Conservation (phyloP, 2,888 invertebrate species). For the Nebria brevicollis region DNA sequence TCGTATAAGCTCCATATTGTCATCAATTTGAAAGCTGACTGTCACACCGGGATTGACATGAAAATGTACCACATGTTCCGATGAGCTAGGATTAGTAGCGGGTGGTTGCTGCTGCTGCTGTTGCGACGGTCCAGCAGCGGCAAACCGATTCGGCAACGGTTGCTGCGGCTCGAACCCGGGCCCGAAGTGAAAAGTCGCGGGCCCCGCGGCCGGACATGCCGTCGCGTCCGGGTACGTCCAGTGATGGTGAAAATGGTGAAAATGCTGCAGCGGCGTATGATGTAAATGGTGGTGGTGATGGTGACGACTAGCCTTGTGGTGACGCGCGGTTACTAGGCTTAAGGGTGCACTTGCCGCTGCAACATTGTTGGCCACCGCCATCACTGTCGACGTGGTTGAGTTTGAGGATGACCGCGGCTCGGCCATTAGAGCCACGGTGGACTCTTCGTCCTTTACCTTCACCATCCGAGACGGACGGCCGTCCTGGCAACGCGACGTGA, state of each 20-base stretch:
- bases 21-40: slow-evolving; percentile 79
- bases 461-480: slow-evolving; percentile 57
- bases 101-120: slow-evolving; percentile 35
- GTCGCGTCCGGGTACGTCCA: slow-evolving; percentile 66
- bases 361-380: neutral
- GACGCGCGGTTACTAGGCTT: slow-evolving; percentile 41
- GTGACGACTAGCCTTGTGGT: slow-evolving; percentile 57
- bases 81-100: slow-evolving; percentile 51
- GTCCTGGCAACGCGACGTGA: neutral
- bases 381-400: slow-evolving; percentile 38
- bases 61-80: slow-evolving; percentile 75
- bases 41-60: slow-evolving; percentile 83
- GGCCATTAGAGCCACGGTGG: slow-evolving; percentile 58
- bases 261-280: slow-evolving; percentile 63
- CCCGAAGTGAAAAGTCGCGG: slow-evolving; percentile 70
- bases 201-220: slow-evolving; percentile 63
- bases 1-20: slow-evolving; percentile 78
- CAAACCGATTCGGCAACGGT: slow-evolving; percentile 54
- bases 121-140: slow-evolving; percentile 27
- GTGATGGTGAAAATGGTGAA: slow-evolving; percentile 60
- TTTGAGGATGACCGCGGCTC: slow-evolving; percentile 50
- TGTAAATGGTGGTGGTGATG: slow-evolving; percentile 66
- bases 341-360: slow-evolving; percentile 14
- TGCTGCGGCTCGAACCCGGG: slow-evolving; percentile 68
- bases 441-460: slow-evolving; percentile 62